These are phyloP conservation scores for Hydrolagus affinis DNA, from an alignment of 2,113 vertebrate genomes.

Conservation along the genomic window DNA sequence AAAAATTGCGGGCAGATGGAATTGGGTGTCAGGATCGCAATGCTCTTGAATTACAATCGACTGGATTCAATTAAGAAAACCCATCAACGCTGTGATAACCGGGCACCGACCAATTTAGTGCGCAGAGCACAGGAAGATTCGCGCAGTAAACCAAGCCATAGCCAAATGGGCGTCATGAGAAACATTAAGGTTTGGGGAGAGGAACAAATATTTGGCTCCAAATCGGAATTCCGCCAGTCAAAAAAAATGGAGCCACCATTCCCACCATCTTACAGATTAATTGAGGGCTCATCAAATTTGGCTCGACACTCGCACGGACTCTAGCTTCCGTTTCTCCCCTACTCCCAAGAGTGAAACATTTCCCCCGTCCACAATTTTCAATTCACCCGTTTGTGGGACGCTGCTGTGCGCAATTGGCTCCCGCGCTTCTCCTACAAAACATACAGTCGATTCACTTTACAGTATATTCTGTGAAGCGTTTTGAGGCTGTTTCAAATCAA, in stretches of 20 bases:
- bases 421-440: too few species aligned
- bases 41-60: conserved; percentile 4
- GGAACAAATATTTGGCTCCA: not conserved
- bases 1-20: not conserved
- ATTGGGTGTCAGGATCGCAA: conserved; percentile 10
- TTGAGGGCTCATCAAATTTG: too few species aligned
- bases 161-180: not conserved
- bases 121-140: not conserved
- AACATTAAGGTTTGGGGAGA: not conserved
- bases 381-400: not conserved
- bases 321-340: too few species aligned
- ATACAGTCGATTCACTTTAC: too few species aligned
- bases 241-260: not conserved
- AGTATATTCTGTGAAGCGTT: too few species aligned
- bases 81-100: conserved; percentile 2
- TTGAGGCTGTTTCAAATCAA: too few species aligned
- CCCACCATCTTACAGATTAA: too few species aligned
- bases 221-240: not conserved
- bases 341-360: too few species aligned
- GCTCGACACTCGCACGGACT: too few species aligned
- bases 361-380: too few species aligned
- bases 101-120: conserved; percentile 5
- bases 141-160: conserved; percentile 7
- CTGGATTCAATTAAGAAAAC: conserved; percentile 12
- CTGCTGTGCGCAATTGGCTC: not conserved